phyloP scores from a whole-genome alignment of 2,888 invertebrate species.

The Polylopha cassiicola region DNA sequence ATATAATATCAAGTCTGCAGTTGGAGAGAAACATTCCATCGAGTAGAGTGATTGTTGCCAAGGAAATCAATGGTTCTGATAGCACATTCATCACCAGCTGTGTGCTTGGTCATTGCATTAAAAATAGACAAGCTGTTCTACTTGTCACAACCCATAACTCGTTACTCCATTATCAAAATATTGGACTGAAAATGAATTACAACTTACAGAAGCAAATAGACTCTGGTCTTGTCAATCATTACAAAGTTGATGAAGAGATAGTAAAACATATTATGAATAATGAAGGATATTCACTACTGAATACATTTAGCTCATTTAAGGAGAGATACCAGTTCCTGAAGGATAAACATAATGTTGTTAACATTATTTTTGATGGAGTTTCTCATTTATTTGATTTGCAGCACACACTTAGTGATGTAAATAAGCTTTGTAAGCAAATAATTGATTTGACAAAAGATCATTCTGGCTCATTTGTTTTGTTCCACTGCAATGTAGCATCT shows the following conservation, averaged over 20 bases:
- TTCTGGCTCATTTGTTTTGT: conserved; percentile 60
- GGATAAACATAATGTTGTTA: conserved; percentile 57
- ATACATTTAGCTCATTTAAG: conserved; percentile 58
- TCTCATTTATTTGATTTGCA: conserved; percentile 83
- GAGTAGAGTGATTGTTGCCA: conserved; percentile 79
- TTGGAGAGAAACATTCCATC: conserved; percentile 76
- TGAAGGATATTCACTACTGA: conserved; percentile 48
- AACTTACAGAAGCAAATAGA: conserved; percentile 76
- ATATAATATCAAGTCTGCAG: conserved; percentile 80
- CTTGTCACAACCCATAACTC: conserved; percentile 84
- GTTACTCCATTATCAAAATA: conserved; percentile 83
- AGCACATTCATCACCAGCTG: conserved; percentile 84
- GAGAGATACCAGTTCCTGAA: conserved; percentile 51
- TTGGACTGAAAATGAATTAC: conserved; percentile 85
- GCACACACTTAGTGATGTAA: conserved; percentile 70
- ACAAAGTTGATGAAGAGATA: conserved; percentile 49
- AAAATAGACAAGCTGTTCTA: conserved; percentile 77
- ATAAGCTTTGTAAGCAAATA: conserved; percentile 66
- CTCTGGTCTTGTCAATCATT: conserved; percentile 47
- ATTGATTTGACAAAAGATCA: conserved; percentile 48
- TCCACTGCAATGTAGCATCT: conserved; percentile 78
- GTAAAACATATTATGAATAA: conserved; percentile 37
- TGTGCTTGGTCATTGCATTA: conserved; percentile 79
- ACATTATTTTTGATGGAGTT: conserved; percentile 83
- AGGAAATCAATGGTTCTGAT: conserved; percentile 83